Evolutionary conservation across 2,888 invertebrate genomes (phyloP).

Genomic region (Caenorhabditis sp.): DNA sequence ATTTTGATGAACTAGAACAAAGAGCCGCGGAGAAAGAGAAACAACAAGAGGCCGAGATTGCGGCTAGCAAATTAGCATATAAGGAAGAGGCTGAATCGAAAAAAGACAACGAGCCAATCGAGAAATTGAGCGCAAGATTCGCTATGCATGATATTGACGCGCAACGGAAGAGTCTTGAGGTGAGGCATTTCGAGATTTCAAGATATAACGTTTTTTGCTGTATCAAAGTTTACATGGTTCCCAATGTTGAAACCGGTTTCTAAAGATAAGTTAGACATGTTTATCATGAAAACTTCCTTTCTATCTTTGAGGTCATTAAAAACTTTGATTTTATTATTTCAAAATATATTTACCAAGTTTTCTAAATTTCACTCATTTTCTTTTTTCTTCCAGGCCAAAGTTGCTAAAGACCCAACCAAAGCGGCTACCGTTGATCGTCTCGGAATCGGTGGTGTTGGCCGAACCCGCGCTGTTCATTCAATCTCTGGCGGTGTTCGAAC

Average conservation of each 20-base stretch:
- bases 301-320: no score
- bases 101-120: constrained; percentile 18
- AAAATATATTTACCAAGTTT: no score
- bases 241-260: no score
- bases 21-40: constrained; percentile 86
- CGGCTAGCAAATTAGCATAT: constrained; percentile 47
- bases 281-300: no score
- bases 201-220: neutral
- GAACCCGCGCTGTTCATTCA: constrained; percentile 59
- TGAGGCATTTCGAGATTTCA: constrained; percentile 3
- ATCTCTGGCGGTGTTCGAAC: constrained; percentile 63
- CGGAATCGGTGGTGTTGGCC: constrained; percentile 81
- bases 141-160: constrained; percentile 82
- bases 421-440: constrained; percentile 88
- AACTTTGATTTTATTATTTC: no score
- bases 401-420: constrained; percentile 81
- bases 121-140: constrained; percentile 73
- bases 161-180: constrained; percentile 69
- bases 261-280: no score
- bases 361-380: neutral
- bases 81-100: constrained; percentile 34
- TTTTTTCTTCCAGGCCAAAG: constrained; percentile 43
- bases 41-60: constrained; percentile 72
- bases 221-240: neutral
- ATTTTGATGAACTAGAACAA: constrained; percentile 92